Evolutionary conservation across 2,888 invertebrate genomes (phyloP), one percentile per base, ranked within the genome.

Genomic region (Flexamia atlantica): DNA sequence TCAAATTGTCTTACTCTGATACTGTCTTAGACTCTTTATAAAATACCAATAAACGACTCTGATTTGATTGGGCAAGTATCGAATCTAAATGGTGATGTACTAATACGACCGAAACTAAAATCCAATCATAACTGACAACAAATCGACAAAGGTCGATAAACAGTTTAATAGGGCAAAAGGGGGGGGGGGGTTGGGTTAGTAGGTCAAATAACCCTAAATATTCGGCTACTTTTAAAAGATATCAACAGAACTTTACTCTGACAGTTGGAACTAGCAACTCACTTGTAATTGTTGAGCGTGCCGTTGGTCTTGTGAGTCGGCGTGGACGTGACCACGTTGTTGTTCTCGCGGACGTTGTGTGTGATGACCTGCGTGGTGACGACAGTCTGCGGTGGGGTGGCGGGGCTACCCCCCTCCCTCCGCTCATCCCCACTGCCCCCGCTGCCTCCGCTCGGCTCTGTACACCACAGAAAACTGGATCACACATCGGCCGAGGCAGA

Each of bases 301-400:
- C 80, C 60, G 57, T 84, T 84, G 17, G 80, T 68, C 57, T 82
- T 84, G 46, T 80, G 64, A 14, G 50, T 40, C 4, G 68, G 81
- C 9, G 84, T 81, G 17, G 82, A 74, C 12, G 84, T 82, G 0
- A 84, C 82, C 14, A 84, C 40, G 28, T 82, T 82, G 76, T 84
- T 84, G 53, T 84, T 84, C 46, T 84, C 84, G 28, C 60, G 36
- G 17, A 84, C 20, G 17, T 79, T 79, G 32, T 76, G 25, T 9
- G 32, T 74, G 53, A 60, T 53, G 42, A 64, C 30, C 12, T 23
- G 25, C 12, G 68, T 30, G 17, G 53, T 74, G 20, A 72, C 40
- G 14, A n/a, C 7, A 17, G 64, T 4, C 20, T 20, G 3, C 28
- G 25, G 12, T 25, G 82, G 32, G 57, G 25, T 14, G 25, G 82